Conservation (phyloP, 2,797 vertebrate species). For the Anabas testudineus region DNA sequence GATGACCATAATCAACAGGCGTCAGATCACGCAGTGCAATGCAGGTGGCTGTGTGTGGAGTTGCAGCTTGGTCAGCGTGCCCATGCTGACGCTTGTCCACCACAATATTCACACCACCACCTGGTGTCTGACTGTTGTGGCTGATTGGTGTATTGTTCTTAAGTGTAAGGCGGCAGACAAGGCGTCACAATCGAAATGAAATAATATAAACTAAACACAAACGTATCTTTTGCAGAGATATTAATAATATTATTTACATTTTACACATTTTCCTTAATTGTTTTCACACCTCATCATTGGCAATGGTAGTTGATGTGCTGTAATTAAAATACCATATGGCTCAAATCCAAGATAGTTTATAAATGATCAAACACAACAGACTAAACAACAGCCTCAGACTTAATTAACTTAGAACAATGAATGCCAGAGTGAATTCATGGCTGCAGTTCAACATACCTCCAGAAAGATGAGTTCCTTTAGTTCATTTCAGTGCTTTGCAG, state of each 20-base stretch:
- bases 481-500: background rate
- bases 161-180: background rate
- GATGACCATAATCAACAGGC: too few relatives aligned
- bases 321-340: background rate
- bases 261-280: slow-evolving; percentile 1
- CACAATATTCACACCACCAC: too few relatives aligned
- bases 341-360: background rate
- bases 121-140: too few relatives aligned
- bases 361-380: slow-evolving; percentile 3
- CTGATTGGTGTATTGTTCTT: background rate
- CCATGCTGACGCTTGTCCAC: too few relatives aligned
- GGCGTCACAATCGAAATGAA: background rate
- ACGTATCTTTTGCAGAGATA: background rate
- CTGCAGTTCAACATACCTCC: slow-evolving; percentile 3
- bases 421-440: background rate
- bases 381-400: background rate
- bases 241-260: background rate
- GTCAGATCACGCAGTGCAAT: too few relatives aligned
- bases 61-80: too few relatives aligned
- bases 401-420: slow-evolving; percentile 24
- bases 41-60: too few relatives aligned
- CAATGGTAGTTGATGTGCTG: background rate
- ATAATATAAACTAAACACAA: background rate
- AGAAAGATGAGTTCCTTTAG: slow-evolving; percentile 7
- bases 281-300: background rate